Conservation (phyloP, 2,888 invertebrate species). For the Cordilura impudica region DNA sequence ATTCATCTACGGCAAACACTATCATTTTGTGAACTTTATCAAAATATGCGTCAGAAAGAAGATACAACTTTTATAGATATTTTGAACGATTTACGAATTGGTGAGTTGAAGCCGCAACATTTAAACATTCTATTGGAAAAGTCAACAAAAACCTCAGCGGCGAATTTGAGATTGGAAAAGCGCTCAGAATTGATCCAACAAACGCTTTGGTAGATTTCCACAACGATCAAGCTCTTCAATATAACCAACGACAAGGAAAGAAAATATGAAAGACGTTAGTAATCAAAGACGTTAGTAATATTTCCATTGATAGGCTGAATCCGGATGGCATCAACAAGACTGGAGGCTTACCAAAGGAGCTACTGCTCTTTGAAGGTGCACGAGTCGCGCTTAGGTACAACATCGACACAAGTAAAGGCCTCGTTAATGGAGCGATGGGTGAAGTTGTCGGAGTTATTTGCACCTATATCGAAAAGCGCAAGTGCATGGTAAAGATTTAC, state of each 20-base stretch:
- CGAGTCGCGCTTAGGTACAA: not conserved
- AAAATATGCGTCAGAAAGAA: not conserved
- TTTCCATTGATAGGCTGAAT: not conserved
- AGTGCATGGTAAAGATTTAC: not conserved
- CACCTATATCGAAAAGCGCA: not conserved
- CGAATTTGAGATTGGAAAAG: not conserved
- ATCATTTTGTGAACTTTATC: not conserved
- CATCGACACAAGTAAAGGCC: not conserved
- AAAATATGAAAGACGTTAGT: not conserved
- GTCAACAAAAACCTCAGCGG: not conserved
- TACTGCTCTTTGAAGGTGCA: not conserved
- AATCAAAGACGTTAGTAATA: not conserved
- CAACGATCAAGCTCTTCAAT: not conserved
- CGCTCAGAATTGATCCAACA: not conserved
- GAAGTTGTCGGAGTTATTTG: not conserved
- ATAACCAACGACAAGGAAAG: not conserved
- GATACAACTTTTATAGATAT: not conserved
- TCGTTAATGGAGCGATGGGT: not conserved
- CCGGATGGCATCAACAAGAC: no score
- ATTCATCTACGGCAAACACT: not conserved
- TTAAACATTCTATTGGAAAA: not conserved
- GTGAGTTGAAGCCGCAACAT: not conserved
- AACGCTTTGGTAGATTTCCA: not conserved
- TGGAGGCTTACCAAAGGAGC: not conserved
- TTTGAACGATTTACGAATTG: not conserved